Evolutionary conservation across 2,113 vertebrate species (phyloP).

Genomic region (Menura novaehollandiae): DNA sequence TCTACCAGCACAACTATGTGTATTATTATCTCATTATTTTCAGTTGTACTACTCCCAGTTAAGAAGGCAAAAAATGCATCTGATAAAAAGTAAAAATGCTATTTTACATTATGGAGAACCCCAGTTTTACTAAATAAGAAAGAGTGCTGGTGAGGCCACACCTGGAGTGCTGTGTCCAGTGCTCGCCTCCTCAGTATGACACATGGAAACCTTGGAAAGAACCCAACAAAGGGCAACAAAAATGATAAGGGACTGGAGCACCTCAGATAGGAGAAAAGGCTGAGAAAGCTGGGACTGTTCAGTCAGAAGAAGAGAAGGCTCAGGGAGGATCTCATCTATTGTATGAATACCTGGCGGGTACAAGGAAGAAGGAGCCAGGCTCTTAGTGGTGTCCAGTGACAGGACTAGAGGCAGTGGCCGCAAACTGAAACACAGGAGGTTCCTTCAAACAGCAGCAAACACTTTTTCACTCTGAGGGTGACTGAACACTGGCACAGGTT

Average conservation of each 20-base stretch:
- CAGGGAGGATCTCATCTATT: background rate
- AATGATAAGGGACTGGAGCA: background rate
- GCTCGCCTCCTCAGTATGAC: background rate
- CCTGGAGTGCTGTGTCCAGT: background rate
- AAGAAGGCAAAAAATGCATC: background rate
- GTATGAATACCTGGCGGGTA: background rate
- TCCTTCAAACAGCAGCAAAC: background rate
- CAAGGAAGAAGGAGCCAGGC: background rate
- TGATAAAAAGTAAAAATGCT: background rate
- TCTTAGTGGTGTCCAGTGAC: background rate
- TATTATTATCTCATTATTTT: background rate
- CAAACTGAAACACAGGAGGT: background rate
- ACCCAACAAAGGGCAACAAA: background rate
- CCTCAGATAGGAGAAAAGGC: background rate
- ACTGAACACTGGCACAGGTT: background rate
- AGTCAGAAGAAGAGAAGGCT: background rate
- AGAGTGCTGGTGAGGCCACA: background rate
- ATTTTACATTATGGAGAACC: background rate
- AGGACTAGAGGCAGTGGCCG: background rate
- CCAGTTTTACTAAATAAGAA: background rate
- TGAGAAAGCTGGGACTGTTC: background rate
- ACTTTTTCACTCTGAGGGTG: background rate
- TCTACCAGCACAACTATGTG: background rate
- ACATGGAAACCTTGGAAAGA: background rate
- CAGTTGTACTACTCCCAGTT: background rate